phyloP scores from a whole-genome alignment of 2,113 vertebrate species.

The Chaetura pelagica region DNA sequence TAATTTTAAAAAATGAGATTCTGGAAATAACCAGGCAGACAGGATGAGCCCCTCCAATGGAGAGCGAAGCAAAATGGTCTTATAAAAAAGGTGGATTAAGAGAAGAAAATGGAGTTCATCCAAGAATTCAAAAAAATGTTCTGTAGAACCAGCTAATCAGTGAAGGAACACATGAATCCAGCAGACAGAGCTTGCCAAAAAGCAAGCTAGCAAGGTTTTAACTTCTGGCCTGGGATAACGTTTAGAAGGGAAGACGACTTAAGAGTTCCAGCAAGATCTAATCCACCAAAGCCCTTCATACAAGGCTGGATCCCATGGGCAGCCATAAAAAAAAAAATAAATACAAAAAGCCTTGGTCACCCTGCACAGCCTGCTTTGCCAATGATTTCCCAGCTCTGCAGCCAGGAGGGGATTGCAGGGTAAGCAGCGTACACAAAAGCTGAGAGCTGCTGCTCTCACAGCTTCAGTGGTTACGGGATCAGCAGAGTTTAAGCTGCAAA shows the following conservation, averaged over 20 bases:
- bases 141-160: background rate
- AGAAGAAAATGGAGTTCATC: background rate
- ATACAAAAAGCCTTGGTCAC: background rate
- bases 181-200: background rate
- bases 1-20: background rate
- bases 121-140: background rate
- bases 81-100: background rate
- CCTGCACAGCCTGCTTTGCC: background rate
- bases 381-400: background rate
- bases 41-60: background rate
- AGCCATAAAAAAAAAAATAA: background rate
- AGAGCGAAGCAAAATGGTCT: background rate
- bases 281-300: background rate
- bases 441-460: background rate
- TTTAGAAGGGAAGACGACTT: background rate
- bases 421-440: fast-evolving
- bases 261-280: background rate
- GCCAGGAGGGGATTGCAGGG: background rate
- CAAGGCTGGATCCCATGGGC: background rate
- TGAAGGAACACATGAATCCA: fast-evolving
- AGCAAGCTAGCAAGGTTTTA: background rate
- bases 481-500: background rate
- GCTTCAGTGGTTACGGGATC: background rate
- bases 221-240: background rate
- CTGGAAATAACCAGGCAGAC: background rate